phyloP scores from a whole-genome alignment of 2,888 invertebrate species.

The Encarsia formosa region DNA sequence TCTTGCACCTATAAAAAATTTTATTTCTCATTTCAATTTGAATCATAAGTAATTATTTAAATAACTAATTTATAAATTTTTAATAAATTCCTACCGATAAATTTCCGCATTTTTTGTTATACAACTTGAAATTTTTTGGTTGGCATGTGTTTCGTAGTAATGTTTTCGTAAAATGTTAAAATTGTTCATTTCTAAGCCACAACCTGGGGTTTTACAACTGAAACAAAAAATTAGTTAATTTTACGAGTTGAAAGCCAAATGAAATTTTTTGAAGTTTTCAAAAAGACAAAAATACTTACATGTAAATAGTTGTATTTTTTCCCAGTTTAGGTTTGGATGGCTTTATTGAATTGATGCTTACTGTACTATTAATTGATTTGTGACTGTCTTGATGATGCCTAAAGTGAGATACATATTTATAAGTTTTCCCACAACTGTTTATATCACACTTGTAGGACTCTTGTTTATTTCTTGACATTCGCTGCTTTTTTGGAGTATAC shows the following conservation, averaged over 20 bases:
- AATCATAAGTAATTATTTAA: background rate
- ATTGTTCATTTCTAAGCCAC: conserved; percentile 46
- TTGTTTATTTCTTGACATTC: conserved; percentile 49
- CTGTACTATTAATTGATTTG: conserved; percentile 38
- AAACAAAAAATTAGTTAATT: background rate
- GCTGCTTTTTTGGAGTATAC: conserved; percentile 49
- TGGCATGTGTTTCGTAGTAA: conserved; percentile 49
- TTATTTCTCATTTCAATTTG: background rate
- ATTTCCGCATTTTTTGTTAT: conserved; percentile 34
- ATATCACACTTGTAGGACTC: conserved; percentile 48
- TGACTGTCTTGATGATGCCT: conserved; percentile 50
- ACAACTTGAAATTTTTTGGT: conserved; percentile 41
- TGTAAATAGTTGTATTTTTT: conserved; percentile 45
- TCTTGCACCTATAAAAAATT: conserved; percentile 41
- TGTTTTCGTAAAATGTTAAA: conserved; percentile 47
- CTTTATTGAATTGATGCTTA: conserved; percentile 37
- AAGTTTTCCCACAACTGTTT: conserved; percentile 47
- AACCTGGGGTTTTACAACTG: conserved; percentile 49
- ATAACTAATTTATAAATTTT: background rate
- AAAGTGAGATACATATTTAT: conserved; percentile 45
- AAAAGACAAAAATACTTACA: conserved; percentile 38
- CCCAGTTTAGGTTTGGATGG: conserved; percentile 41
- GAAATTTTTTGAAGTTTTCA: background rate
- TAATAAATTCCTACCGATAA: conserved; percentile 10
- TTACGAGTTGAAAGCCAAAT: background rate